A percentile compares a stretch with the other conserved stretches of the same genome.
Conservation (phyloP, 2,113 vertebrate genomes). For the Diphyllodes magnificus region DNA sequence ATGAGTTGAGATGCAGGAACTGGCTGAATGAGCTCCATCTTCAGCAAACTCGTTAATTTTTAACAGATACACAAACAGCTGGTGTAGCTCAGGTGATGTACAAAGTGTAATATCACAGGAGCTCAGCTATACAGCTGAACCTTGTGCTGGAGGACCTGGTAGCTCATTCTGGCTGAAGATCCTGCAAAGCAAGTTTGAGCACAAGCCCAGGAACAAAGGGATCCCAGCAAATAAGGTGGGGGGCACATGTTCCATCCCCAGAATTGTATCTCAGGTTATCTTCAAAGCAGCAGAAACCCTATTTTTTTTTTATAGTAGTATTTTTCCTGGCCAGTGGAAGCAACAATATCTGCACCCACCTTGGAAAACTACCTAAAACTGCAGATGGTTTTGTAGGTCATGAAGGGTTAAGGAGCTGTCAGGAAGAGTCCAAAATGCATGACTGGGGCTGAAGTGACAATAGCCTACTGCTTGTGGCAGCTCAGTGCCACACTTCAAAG, state of each 20-base stretch:
- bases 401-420: slow-evolving; percentile 18
- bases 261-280: not conserved
- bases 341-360: not conserved
- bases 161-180: not conserved
- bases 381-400: not conserved
- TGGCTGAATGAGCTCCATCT: not conserved
- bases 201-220: not conserved
- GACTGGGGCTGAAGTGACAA: slow-evolving; percentile 18
- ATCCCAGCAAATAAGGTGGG: not conserved
- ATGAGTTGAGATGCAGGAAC: not conserved
- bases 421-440: not conserved
- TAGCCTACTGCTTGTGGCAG: not conserved
- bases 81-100: not conserved
- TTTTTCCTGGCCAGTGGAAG: not conserved
- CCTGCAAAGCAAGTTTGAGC: not conserved
- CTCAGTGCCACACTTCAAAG: slow-evolving; percentile 46
- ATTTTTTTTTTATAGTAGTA: no score
- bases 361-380: not conserved
- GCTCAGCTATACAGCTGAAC: not conserved
- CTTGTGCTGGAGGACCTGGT: not conserved
- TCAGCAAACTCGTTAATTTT: not conserved
- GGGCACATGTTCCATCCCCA: not conserved
- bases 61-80: not conserved
- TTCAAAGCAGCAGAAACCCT: not conserved
- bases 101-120: not conserved